Conservation (phyloP, 1,140 invertebrate genomes). For the Trichomalopsis sarcophagae region DNA sequence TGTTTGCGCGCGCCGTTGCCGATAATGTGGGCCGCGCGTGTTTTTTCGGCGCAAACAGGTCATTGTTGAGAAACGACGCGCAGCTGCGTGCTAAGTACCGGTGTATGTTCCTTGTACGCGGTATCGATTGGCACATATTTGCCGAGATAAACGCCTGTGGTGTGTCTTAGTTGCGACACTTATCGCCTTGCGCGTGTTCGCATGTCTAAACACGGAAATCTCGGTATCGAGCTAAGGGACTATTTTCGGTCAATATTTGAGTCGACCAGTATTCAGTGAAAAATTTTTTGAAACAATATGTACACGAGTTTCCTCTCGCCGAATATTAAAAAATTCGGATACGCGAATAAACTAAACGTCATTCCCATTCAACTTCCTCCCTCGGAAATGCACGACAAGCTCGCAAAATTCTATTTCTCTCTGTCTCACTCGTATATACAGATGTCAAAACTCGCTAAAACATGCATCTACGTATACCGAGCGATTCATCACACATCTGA, state of each 20-base stretch:
- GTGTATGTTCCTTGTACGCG: background rate
- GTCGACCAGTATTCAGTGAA: too few species aligned
- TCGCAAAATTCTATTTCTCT: background rate
- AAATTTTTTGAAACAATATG: too few species aligned
- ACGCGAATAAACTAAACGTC: background rate
- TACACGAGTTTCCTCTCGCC: background rate
- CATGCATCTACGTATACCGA: background rate
- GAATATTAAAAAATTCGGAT: background rate
- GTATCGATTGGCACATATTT: background rate
- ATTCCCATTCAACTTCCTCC: background rate
- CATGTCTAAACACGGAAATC: background rate
- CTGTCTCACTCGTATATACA: background rate
- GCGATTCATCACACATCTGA: conserved; percentile 6
- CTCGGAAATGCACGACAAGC: background rate
- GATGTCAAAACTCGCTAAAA: conserved; percentile 16
- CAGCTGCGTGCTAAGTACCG: background rate
- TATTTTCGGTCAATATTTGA: too few species aligned
- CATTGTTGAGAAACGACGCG: background rate
- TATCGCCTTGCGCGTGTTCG: background rate
- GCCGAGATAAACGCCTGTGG: background rate
- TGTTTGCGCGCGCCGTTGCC: background rate
- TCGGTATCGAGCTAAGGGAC: background rate
- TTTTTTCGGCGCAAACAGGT: background rate
- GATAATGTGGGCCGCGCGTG: too few species aligned
- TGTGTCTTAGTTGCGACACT: background rate